phyloP scores from a whole-genome alignment of 1,140 invertebrate species.

The Ceratosolen solmsi region DNA sequence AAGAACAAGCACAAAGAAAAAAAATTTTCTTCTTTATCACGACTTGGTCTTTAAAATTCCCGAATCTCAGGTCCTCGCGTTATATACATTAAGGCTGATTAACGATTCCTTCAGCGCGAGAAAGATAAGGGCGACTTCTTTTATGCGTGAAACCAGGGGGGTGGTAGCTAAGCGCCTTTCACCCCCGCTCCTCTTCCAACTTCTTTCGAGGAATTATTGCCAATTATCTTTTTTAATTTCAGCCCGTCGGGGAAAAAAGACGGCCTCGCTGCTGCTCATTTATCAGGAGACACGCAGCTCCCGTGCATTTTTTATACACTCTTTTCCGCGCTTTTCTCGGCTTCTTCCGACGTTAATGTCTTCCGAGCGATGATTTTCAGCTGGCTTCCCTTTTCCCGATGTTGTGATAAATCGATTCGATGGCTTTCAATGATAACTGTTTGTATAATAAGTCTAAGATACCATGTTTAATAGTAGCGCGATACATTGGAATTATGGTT shows the following conservation, averaged over 20 bases:
- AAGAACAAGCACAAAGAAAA: neutral
- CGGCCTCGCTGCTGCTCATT: constrained; percentile 23
- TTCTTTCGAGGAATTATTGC: constrained; percentile 46
- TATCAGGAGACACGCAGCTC: constrained; percentile 22
- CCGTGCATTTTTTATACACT: neutral
- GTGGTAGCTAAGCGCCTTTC: neutral
- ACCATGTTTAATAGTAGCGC: neutral
- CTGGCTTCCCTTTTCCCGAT: neutral
- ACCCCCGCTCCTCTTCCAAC: neutral
- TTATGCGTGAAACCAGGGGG: neutral
- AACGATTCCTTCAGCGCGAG: constrained; percentile 42
- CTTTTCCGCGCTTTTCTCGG: neutral
- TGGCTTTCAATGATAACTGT: neutral
- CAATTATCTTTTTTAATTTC: constrained; percentile 53
- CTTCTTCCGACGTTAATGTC: constrained; percentile 8
- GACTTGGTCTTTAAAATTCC: constrained; percentile 35
- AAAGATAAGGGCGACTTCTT: constrained; percentile 38
- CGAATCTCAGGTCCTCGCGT: constrained; percentile 6
- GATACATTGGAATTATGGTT: neutral
- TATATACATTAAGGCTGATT: constrained; percentile 43
- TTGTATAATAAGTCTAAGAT: too few relatives aligned
- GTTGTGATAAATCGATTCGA: neutral
- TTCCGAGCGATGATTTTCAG: neutral
- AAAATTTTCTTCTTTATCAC: neutral
- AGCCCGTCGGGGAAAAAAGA: neutral